Percentiles rank a stretch among this genome's conserved stretches.
phyloP scores from a whole-genome alignment of 2,888 invertebrate genomes.

The Xestia c-nigrum region DNA sequence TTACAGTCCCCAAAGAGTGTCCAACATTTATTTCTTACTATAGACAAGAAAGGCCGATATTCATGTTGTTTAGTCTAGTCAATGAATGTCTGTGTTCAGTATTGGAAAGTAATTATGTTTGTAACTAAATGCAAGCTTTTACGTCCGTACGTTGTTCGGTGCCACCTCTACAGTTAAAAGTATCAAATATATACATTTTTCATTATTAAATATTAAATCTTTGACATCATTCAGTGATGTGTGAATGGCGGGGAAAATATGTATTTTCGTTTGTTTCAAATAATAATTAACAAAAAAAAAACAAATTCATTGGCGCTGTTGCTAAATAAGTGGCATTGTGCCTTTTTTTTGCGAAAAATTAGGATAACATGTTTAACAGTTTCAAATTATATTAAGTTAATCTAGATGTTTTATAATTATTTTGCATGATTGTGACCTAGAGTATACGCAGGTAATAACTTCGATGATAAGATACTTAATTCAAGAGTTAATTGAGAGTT shows the following conservation, averaged over 20 bases:
- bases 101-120: slow-evolving; percentile 50
- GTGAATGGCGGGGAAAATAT: slow-evolving; percentile 61
- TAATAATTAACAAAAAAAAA: slow-evolving; percentile 38
- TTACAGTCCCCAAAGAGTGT: too few relatives aligned
- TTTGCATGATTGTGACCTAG: slow-evolving; percentile 52
- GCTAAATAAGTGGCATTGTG: slow-evolving; percentile 31
- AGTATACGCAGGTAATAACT: slow-evolving; percentile 40
- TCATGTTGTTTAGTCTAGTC: slow-evolving; percentile 2
- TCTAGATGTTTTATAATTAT: slow-evolving; percentile 29
- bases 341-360: slow-evolving; percentile 12
- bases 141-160: slow-evolving; percentile 59
- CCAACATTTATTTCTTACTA: too few relatives aligned
- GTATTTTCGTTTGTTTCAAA: slow-evolving; percentile 38
- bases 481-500: slow-evolving; percentile 41
- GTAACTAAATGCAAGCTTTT: slow-evolving; percentile 61
- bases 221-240: slow-evolving; percentile 68
- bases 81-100: slow-evolving; percentile 41
- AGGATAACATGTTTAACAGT: slow-evolving; percentile 13
- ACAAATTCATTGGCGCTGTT: slow-evolving; percentile 57
- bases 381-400: slow-evolving; percentile 27
- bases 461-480: slow-evolving; percentile 52
- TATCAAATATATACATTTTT: slow-evolving; percentile 73
- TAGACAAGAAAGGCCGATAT: background rate
- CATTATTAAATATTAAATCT: slow-evolving; percentile 65
- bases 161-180: slow-evolving; percentile 65